Percentiles rank a stretch among this genome's conserved stretches.
Conservation (phyloP, 1,140 invertebrate species). For the Whitmania pigra region DNA sequence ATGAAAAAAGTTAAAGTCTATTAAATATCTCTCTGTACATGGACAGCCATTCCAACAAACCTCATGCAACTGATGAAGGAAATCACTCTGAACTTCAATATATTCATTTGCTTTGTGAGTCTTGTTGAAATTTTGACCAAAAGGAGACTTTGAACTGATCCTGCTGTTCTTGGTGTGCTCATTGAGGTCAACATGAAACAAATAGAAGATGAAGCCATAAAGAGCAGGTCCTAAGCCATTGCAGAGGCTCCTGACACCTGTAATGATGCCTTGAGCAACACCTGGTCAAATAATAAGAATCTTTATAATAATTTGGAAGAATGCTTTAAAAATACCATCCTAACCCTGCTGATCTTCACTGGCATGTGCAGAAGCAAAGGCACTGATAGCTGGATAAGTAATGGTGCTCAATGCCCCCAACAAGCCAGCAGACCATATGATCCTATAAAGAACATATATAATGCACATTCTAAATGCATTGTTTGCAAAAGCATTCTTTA, state of each 20-base stretch:
- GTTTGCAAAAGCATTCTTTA: neutral
- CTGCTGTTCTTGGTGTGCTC: constrained; percentile 44
- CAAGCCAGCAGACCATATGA: constrained; percentile 97
- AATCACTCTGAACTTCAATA: neutral
- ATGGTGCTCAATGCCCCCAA: constrained; percentile 78
- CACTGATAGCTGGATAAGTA: constrained; percentile 97
- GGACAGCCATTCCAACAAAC: neutral
- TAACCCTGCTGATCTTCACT: constrained; percentile 85
- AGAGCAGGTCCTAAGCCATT: constrained; percentile 84
- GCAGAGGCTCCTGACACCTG: constrained; percentile 67
- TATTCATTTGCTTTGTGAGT: neutral
- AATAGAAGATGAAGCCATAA: constrained; percentile 95
- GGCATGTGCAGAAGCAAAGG: constrained; percentile 92
- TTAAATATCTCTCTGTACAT: too few species aligned
- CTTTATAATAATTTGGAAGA: too few species aligned
- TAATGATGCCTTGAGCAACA: constrained; percentile 95
- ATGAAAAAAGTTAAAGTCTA: too few species aligned
- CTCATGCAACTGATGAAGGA: constrained; percentile 2
- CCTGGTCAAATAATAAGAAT: constrained; percentile 43
- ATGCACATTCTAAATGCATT: neutral
- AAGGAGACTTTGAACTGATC: neutral
- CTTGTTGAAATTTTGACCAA: neutral
- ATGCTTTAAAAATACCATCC: neutral
- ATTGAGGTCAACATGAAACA: constrained; percentile 95
- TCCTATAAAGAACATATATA: constrained; percentile 50